phyloP scores from a whole-genome alignment of 2,888 invertebrate species.

The Hypomecis punctinalis region DNA sequence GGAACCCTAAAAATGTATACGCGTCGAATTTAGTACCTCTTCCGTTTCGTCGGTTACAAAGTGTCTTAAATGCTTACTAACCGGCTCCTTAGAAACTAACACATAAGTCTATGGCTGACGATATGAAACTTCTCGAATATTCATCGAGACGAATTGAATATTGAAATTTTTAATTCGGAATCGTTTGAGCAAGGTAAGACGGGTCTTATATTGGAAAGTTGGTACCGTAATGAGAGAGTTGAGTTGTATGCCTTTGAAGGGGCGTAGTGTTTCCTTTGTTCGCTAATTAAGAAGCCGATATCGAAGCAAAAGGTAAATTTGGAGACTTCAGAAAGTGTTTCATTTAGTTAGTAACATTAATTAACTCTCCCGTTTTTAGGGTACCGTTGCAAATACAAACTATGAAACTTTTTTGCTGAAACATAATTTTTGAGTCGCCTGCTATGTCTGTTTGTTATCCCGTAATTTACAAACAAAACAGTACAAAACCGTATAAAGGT shows the following conservation, averaged over 20 bases:
- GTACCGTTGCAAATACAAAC: too few relatives aligned
- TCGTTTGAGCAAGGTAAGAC: constrained; percentile 40
- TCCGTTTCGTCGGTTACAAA: too few relatives aligned
- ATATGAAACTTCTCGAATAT: constrained; percentile 12
- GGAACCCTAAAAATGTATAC: too few relatives aligned
- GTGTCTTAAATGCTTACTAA: too few relatives aligned
- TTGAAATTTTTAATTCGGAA: constrained; percentile 39
- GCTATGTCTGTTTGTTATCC: too few relatives aligned
- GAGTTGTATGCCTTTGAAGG: constrained; percentile 36
- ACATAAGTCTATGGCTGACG: too few relatives aligned
- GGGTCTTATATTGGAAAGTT: constrained; percentile 46
- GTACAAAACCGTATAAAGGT: too few relatives aligned
- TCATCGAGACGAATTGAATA: constrained; percentile 20
- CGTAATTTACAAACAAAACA: too few relatives aligned
- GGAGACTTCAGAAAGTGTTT: constrained; percentile 1
- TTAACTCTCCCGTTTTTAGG: neutral
- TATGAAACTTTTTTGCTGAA: too few relatives aligned
- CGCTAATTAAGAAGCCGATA: constrained; percentile 61
- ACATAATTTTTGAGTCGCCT: too few relatives aligned
- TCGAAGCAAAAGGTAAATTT: constrained; percentile 13
- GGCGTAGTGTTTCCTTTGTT: constrained; percentile 65
- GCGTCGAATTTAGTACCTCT: too few relatives aligned
- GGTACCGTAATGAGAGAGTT: constrained; percentile 66
- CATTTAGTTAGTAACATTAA: neutral
- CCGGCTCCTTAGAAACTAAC: too few relatives aligned